These are phyloP conservation scores for Pasiphila rectangulata DNA, from an alignment of 2,888 invertebrate species.

Conservation along the genomic window DNA sequence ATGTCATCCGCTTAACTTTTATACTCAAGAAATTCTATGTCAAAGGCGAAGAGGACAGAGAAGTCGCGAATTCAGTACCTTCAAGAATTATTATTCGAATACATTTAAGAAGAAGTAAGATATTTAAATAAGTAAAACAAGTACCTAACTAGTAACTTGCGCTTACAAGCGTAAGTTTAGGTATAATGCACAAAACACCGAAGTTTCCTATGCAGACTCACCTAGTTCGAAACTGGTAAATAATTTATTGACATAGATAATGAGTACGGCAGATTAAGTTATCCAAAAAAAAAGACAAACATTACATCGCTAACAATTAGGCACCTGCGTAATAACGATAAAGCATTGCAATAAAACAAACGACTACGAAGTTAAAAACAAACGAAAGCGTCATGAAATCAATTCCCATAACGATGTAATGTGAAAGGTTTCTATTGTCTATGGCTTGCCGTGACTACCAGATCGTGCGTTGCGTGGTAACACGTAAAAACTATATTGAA, in stretches of 20 bases:
- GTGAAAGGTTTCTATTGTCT: constrained; percentile 59
- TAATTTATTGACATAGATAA: too few relatives aligned
- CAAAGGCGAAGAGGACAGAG: not conserved
- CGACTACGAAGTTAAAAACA: constrained; percentile 27
- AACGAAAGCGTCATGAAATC: constrained; percentile 52
- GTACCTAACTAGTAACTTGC: too few relatives aligned
- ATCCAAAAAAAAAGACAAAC: not conserved
- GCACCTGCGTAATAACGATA: constrained; percentile 1
- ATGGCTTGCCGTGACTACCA: constrained; percentile 16
- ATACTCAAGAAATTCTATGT: not conserved
- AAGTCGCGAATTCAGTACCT: not conserved
- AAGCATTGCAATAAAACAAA: constrained; percentile 15
- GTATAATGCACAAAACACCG: too few relatives aligned
- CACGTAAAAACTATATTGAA: constrained; percentile 23
- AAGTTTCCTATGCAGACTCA: too few relatives aligned
- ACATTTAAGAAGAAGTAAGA: too few relatives aligned
- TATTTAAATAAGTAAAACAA: too few relatives aligned
- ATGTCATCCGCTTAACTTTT: constrained; percentile 23
- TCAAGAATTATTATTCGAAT: too few relatives aligned
- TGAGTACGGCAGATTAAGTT: too few relatives aligned
- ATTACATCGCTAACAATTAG: not conserved
- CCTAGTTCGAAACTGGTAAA: too few relatives aligned
- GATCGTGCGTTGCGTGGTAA: constrained; percentile 20
- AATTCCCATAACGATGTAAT: constrained; percentile 52
- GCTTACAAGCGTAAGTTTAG: too few relatives aligned